Conservation (phyloP, 2,888 invertebrate genomes). For the Fragum whitleyi region DNA sequence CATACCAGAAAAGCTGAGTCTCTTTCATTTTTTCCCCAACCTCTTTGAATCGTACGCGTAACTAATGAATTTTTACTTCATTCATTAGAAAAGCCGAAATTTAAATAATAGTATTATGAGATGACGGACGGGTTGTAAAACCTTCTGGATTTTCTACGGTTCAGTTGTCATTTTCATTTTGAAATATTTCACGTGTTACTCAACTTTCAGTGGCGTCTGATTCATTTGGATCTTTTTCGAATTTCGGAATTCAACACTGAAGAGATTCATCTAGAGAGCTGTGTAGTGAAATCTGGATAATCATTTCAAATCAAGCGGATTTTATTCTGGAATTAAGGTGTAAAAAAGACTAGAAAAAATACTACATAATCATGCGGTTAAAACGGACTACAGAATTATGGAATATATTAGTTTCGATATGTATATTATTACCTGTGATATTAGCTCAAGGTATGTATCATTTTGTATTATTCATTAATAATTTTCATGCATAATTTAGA, state of each 20-base stretch:
- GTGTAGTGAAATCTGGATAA: too few relatives aligned
- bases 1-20: too few relatives aligned
- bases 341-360: too few relatives aligned
- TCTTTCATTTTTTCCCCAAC: too few relatives aligned
- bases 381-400: slow-evolving; percentile 11
- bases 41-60: too few relatives aligned
- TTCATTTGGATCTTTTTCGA: background rate
- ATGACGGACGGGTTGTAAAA: too few relatives aligned
- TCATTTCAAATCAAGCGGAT: too few relatives aligned
- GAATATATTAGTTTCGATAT: slow-evolving; percentile 5
- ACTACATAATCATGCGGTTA: slow-evolving; percentile 8
- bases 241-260: background rate
- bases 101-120: too few relatives aligned
- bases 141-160: background rate
- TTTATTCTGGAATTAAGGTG: too few relatives aligned
- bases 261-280: too few relatives aligned
- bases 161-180: slow-evolving; percentile 26
- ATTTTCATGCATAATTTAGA: background rate
- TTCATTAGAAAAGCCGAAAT: too few relatives aligned
- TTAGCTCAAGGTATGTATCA: slow-evolving; percentile 13
- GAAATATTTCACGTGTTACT: slow-evolving; percentile 24
- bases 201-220: slow-evolving; percentile 6
- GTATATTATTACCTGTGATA: slow-evolving; percentile 3
- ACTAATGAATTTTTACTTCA: too few relatives aligned
- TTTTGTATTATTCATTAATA: background rate